Percentiles rank a stretch among this genome's conserved stretches.
phyloP scores from a whole-genome alignment of 2,797 vertebrate species.

The Buceros bicornis region DNA sequence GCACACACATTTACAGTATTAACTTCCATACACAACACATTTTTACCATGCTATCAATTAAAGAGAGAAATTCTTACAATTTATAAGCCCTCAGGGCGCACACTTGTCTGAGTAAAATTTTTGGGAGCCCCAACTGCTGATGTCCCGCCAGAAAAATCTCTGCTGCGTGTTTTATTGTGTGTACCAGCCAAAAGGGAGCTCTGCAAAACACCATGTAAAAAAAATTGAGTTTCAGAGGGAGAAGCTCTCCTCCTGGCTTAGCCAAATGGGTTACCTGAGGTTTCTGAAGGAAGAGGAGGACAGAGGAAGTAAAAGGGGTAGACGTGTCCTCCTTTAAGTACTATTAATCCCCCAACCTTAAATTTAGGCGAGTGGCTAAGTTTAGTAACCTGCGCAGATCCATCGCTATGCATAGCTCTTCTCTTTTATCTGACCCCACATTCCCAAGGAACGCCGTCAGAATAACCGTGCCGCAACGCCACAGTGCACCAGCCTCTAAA shows the following conservation, averaged over 20 bases:
- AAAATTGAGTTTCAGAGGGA: not conserved
- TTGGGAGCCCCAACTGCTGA: not conserved
- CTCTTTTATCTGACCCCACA: not conserved
- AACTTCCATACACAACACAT: not conserved
- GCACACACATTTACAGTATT: not conserved
- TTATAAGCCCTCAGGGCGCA: not conserved
- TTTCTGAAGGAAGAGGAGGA: conserved; percentile 4
- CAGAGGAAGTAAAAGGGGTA: conserved; percentile 41
- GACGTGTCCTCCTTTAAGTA: conserved; percentile 21
- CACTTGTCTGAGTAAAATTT: not conserved
- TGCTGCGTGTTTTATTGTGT: not conserved
- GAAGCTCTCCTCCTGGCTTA: not conserved
- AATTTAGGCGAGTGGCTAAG: conserved; percentile 35
- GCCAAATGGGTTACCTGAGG: not conserved
- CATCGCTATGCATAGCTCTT: not conserved
- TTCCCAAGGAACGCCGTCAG: not conserved
- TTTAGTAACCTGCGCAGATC: not conserved
- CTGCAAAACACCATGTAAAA: not conserved
- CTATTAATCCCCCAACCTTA: conserved; percentile 57
- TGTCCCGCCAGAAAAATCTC: not conserved
- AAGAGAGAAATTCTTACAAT: not conserved
- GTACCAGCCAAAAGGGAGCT: not conserved
- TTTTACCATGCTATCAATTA: not conserved
- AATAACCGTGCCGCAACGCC: too few relatives aligned
- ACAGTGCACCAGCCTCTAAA: not conserved